Percentiles rank a stretch among this genome's conserved stretches.
Conservation (phyloP, 2,888 invertebrate species). For the Punctoribates punctum region DNA sequence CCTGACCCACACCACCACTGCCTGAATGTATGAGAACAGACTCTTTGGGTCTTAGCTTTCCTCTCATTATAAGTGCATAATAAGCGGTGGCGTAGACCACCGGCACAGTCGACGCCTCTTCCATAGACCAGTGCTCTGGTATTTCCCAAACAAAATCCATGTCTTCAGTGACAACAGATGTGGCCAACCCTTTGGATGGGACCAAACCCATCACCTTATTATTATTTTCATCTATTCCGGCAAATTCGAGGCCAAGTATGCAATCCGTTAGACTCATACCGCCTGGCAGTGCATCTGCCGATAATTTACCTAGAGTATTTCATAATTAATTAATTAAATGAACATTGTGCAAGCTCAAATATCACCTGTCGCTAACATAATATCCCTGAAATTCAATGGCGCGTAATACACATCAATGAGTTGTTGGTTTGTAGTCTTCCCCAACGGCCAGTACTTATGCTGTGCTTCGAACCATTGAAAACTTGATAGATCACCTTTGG, state of each 20-base stretch:
- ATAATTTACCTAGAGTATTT: conserved; percentile 74
- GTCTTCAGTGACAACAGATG: conserved; percentile 54
- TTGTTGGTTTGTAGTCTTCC: not conserved
- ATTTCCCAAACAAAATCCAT: conserved; percentile 63
- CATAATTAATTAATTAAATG: conserved; percentile 62
- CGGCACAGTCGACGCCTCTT: conserved; percentile 55
- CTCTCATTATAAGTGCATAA: conserved; percentile 58
- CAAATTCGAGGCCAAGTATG: conserved; percentile 47
- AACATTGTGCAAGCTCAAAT: conserved; percentile 68
- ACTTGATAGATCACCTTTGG: conserved; percentile 63
- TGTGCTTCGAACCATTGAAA: conserved; percentile 37
- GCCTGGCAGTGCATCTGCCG: conserved; percentile 85
- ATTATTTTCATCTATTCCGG: conserved; percentile 51
- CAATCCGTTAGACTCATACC: conserved; percentile 62
- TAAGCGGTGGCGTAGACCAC: conserved; percentile 57
- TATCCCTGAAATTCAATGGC: conserved; percentile 55
- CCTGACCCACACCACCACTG: conserved; percentile 58
- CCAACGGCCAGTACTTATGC: conserved; percentile 34
- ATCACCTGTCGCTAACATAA: conserved; percentile 54
- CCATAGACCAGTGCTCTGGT: conserved; percentile 54
- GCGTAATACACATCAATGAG: conserved; percentile 56
- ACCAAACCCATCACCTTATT: conserved; percentile 53
- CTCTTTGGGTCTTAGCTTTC: conserved; percentile 53
- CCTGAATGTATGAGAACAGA: conserved; percentile 56
- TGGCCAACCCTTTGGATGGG: conserved; percentile 56